Percentiles rank a stretch among this genome's conserved stretches.
Conservation (phyloP, 2,797 vertebrate species). For the Bucorvus abyssinicus region DNA sequence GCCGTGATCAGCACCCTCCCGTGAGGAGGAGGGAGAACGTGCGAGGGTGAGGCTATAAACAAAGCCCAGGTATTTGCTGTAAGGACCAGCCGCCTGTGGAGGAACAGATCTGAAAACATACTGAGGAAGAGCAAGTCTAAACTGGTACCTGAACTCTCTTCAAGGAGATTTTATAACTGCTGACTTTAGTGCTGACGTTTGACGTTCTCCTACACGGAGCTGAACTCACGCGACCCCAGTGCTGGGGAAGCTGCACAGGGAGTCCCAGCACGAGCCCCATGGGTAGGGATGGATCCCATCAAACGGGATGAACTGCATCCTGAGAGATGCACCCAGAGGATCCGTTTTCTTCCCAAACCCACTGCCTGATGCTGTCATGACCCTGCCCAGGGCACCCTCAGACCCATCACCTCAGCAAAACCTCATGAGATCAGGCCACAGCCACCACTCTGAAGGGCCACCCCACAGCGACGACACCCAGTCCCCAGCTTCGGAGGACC, state of each 20-base stretch:
- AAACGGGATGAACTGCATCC: background rate
- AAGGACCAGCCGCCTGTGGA: background rate
- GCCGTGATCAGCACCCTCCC: background rate
- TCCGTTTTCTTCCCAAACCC: background rate
- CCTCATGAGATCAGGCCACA: background rate
- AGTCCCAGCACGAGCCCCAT: accelerated
- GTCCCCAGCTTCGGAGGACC: background rate
- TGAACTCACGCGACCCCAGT: background rate
- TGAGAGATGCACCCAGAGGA: background rate
- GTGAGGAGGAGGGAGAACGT: background rate
- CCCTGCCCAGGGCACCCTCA: background rate
- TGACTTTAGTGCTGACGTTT: background rate
- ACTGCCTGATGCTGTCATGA: background rate
- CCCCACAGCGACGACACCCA: background rate
- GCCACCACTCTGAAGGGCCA: background rate
- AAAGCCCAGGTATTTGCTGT: background rate
- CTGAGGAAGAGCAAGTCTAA: background rate
- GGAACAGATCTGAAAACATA: background rate
- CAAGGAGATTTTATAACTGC: background rate
- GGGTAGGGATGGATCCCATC: background rate
- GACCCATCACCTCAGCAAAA: background rate
- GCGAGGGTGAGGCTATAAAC: background rate
- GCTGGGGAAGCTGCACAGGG: accelerated
- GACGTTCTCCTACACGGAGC: background rate
- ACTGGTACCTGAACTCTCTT: background rate